A percentile compares a stretch with the other conserved stretches of the same genome.
These are phyloP conservation scores for Eupithecia pulchellata DNA, from an alignment of 2,888 invertebrate species.

Conservation along the genomic window DNA sequence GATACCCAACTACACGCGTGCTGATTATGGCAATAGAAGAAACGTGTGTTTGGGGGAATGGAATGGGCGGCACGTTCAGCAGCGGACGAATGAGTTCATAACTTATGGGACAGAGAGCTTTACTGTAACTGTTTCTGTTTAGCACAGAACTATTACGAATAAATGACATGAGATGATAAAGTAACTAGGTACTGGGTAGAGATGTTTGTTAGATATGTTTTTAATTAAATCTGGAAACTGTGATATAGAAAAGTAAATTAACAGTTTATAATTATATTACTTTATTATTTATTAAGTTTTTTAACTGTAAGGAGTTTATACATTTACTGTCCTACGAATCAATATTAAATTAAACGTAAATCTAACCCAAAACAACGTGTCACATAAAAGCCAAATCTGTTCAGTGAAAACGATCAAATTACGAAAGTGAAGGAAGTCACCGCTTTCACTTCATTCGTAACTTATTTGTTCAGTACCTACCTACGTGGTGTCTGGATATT, in stretches of 20 bases:
- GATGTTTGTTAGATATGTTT: no score
- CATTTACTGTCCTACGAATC: constrained; percentile 10
- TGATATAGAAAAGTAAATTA: not conserved
- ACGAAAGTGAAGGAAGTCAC: constrained; percentile 22
- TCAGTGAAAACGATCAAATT: constrained; percentile 22
- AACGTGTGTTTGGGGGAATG: no score
- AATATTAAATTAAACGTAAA: constrained; percentile 26
- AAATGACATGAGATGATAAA: no score
- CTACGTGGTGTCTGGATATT: not conserved
- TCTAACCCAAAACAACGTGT: constrained; percentile 8
- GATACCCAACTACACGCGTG: no score
- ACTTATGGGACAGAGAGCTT: no score
- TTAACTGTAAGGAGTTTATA: not conserved
- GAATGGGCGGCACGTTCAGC: no score
- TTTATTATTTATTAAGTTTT: no score
- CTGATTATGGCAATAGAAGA: no score
- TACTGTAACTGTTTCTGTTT: not conserved
- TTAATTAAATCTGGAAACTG: not conserved
- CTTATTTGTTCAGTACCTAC: constrained; percentile 13
- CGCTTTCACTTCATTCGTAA: constrained; percentile 3
- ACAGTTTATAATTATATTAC: no score
- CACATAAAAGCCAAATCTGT: constrained; percentile 20
- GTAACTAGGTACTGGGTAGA: not conserved
- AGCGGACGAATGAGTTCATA: no score
- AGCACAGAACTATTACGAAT: not conserved